These are phyloP conservation scores for Actinopyga echinites DNA, from an alignment of 53 echinoderm and acorn worm genomes.

Conservation along the genomic window DNA sequence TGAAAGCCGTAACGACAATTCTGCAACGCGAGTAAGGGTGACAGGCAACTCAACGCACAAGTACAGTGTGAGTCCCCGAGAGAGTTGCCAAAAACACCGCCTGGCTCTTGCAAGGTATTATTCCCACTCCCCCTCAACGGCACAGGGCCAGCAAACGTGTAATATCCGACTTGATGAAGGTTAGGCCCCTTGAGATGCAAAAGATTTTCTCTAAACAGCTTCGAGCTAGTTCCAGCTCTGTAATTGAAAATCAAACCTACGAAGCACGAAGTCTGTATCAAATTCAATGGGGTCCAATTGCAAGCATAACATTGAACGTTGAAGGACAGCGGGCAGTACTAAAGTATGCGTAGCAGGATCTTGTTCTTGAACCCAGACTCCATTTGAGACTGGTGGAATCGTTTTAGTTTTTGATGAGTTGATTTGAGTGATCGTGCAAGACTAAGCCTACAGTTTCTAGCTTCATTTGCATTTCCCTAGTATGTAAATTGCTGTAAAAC, in stretches of 20 bases:
- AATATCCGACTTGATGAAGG: neutral
- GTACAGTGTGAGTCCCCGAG: conserved; percentile 21
- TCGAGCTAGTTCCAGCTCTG: neutral
- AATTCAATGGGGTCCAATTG: conserved; percentile 14
- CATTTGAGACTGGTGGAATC: no score
- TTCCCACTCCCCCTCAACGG: no score
- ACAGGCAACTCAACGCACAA: conserved; percentile 11
- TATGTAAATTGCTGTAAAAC: no score
- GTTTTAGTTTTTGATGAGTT: no score
- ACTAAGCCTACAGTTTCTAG: no score
- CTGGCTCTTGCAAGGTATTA: no score
- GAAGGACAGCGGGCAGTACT: neutral
- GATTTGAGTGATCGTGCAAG: no score
- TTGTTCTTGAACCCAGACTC: no score
- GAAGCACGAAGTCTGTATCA: conserved; percentile 31
- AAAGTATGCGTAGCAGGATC: no score
- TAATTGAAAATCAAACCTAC: conserved; percentile 4
- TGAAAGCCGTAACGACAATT: neutral
- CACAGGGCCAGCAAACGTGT: no score
- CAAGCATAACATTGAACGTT: neutral
- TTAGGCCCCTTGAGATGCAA: conserved; percentile 19
- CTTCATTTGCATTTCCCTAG: no score
- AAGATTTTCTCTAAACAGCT: conserved; percentile 21
- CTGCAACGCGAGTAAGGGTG: neutral
- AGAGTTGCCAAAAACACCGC: conserved; percentile 8